A percentile compares a stretch with the other conserved stretches of the same genome.
These are phyloP conservation scores for Chromoteleia sp. DNA, from an alignment of 2,888 invertebrate species.

Conservation along the genomic window DNA sequence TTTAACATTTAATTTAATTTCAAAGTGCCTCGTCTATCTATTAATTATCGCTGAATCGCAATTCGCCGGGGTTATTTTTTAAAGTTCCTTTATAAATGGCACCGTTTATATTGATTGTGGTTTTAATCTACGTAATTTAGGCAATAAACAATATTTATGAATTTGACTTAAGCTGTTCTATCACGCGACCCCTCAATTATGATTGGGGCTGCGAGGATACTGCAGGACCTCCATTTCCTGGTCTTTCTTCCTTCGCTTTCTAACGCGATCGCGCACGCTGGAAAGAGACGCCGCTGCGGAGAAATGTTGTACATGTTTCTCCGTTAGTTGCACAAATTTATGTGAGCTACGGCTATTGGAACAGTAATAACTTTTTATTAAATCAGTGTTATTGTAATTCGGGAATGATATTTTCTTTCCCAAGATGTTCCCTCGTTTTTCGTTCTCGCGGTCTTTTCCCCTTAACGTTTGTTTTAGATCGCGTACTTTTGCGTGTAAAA, in stretches of 20 bases:
- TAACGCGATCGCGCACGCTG: slow-evolving; percentile 20
- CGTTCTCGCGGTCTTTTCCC: too few relatives aligned
- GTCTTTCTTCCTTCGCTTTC: slow-evolving; percentile 55
- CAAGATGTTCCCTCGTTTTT: too few relatives aligned
- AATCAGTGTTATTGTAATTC: slow-evolving; percentile 61
- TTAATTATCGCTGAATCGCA: slow-evolving; percentile 43
- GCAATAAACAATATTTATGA: slow-evolving; percentile 70
- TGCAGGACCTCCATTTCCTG: slow-evolving; percentile 69
- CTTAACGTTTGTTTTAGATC: too few relatives aligned
- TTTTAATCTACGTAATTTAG: slow-evolving; percentile 67
- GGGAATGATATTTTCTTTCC: slow-evolving; percentile 2
- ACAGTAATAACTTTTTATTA: slow-evolving; percentile 59
- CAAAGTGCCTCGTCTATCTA: slow-evolving; percentile 13
- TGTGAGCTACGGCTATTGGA: slow-evolving; percentile 50
- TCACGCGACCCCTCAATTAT: slow-evolving; percentile 70
- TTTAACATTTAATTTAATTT: slow-evolving; percentile 10
- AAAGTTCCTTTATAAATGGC: slow-evolving; percentile 36
- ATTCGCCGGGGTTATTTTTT: slow-evolving; percentile 17
- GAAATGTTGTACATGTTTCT: slow-evolving; percentile 46
- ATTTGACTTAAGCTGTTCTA: slow-evolving; percentile 69
- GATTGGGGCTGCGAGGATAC: slow-evolving; percentile 67
- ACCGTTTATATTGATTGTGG: slow-evolving; percentile 57
- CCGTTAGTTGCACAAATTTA: slow-evolving; percentile 63
- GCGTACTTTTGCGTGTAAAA: too few relatives aligned
- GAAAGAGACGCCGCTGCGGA: slow-evolving; percentile 26